Percentiles rank a stretch among this genome's conserved stretches.
phyloP scores from a whole-genome alignment of 1,140 invertebrate genomes.

The Penaeus chinensis region DNA sequence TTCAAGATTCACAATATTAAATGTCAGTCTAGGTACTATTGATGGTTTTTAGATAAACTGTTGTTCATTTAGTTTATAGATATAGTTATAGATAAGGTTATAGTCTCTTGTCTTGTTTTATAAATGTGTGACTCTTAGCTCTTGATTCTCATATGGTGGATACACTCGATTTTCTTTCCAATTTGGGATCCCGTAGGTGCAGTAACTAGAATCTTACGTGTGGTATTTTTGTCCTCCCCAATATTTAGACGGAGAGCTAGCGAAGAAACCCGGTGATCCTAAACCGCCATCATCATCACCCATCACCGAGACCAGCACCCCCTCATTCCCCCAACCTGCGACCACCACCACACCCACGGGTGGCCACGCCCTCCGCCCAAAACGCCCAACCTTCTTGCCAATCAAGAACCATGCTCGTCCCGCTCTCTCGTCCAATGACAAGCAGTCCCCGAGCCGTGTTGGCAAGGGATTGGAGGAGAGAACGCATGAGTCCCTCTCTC shows the following conservation, averaged over 20 bases:
- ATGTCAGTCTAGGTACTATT: too few relatives aligned
- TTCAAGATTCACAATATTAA: too few relatives aligned
- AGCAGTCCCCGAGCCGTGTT: constrained; percentile 30
- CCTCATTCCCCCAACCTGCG: constrained; percentile 1
- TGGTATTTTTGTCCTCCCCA: constrained; percentile 22
- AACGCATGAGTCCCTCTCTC: constrained; percentile 46
- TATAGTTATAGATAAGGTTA: too few relatives aligned
- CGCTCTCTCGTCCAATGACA: constrained; percentile 43
- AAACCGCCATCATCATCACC: not conserved
- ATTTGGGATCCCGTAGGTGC: too few relatives aligned
- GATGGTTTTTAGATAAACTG: too few relatives aligned
- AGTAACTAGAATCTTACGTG: constrained; percentile 8
- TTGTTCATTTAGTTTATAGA: too few relatives aligned
- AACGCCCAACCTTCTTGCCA: constrained; percentile 57
- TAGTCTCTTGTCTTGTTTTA: too few relatives aligned
- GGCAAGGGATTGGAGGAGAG: constrained; percentile 37
- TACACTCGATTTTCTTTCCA: too few relatives aligned
- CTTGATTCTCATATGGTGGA: too few relatives aligned
- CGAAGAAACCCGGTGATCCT: constrained; percentile 34
- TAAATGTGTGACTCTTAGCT: too few relatives aligned
- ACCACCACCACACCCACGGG: constrained; percentile 7
- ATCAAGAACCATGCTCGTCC: constrained; percentile 59
- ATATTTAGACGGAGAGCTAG: constrained; percentile 38
- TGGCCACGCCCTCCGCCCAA: constrained; percentile 35
- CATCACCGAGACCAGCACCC: constrained; percentile 19